Evolutionary conservation across 2,888 invertebrate genomes (phyloP), one percentile per base, ranked within the genome.

Genomic region (Charanyca ferruginea): DNA sequence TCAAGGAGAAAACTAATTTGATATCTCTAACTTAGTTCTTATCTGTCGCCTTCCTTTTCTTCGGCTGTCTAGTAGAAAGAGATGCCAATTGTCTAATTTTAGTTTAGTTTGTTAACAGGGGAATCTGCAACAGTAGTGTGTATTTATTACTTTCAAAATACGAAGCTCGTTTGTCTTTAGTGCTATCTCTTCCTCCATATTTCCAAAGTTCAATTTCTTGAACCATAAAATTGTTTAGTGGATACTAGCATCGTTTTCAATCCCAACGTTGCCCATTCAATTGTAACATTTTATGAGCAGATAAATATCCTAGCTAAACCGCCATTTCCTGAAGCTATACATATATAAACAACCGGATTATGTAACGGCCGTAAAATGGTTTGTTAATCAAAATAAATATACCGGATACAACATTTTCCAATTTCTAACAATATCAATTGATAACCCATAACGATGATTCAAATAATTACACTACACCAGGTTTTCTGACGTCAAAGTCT

Each of bases 161-260:
- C 4, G 22, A 25, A 22, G 7, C 16, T 51, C 3, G 1, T 61
- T 20, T 16, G 8, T 11, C 61, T 42, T 42, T 28, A 28, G 9
- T 38, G n/a, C 18, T 44, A 62, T 71, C 23, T 55, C 32, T 20
- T 22, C n/a, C n/a, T 22, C 38, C 25, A 41, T 41, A 75, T 60
- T 53, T 41, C 22, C 52, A 38, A 18, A 51, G 47, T 53, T 49
- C 58, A 58, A 78, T 74, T 73, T 78, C 60, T 73, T 61, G 61
- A 47, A 44, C 25, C 78, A 73, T 77, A 61, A 77, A 73, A 57
- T 58, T 61, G 53, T 73, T 52, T 48, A 65, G 52, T 55, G 73
- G 73, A 58, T 49, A 73, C 57, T 64, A 51, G 47, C 55, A 62
- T 35, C 25, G 47, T 58, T 73, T 73, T 53, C 73, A 52, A 73